Base-by-base conservation (phyloP, 2,113 vertebrate species). In the Rhinichthys klamathensis region DNA sequence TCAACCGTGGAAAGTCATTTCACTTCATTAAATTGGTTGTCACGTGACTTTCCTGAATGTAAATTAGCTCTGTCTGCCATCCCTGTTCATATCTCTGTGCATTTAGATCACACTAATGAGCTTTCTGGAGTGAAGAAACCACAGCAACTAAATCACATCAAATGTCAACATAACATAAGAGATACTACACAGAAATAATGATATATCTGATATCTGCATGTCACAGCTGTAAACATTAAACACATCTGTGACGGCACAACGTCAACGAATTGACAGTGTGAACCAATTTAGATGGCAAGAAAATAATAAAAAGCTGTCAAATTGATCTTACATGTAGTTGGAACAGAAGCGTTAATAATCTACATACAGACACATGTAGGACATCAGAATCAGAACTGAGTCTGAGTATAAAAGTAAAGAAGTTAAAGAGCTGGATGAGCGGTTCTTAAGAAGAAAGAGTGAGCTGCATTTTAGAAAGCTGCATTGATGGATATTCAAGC, bases 401-500 rank as follows among this genome's bases (percentile, higher is more conserved):
- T 23, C 25, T 10, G 30, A 69, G 21, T 69, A 69, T 69, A 16
- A 23, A 23, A 56, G 54, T 56, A 56, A 21, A 56, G 15, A 56
- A 56, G 18, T 23, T 23, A 70, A 32, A 70, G 2, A 67, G 32
- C 18, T 2, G 32, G 32, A 67, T 32, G 16, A 69, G 51, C 75
- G 4, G 12, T 49, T 49, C 12, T 49, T 3, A 15, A 51, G 18
- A 8, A 23, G 54, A 56, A 51, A 51, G 49, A 7, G 41, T 49
- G 65, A 9, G 15, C 58, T 85, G 27, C 67, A 69, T 56, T 72
- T 49, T 41, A 75, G 63, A 44, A 56, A 27, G 54, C 60, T 23
- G 60, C n/a, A 82, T 85, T 82, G 86, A 63, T 51, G 83, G 23
- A 51, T 75, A 79, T 86, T 61, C 84, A 60, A 88, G 84, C 74